These are phyloP conservation scores for Phylloscopus collybita DNA, from an alignment of 2,797 vertebrate genomes.

Conservation along the genomic window DNA sequence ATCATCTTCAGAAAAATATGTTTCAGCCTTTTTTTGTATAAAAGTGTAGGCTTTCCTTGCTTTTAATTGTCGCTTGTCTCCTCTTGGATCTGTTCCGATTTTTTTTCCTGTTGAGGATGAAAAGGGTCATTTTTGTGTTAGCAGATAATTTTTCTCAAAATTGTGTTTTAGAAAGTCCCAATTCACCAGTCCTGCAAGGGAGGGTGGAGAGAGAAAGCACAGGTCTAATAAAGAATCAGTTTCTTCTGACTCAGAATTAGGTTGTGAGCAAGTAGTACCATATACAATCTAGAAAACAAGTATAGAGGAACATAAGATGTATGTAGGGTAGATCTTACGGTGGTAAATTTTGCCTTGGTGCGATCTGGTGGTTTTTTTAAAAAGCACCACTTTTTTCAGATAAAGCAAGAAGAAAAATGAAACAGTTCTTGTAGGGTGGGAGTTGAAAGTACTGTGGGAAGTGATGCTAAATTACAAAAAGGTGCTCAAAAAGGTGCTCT, in stretches of 20 bases:
- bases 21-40: neutral
- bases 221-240: neutral
- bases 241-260: neutral
- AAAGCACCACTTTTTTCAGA: neutral
- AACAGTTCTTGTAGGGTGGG: neutral
- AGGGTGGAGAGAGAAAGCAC: neutral
- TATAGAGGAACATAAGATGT: neutral
- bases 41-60: neutral
- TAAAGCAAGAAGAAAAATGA: neutral
- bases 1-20: neutral
- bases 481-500: neutral
- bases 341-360: neutral
- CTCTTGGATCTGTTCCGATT: neutral
- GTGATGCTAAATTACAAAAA: constrained; percentile 1
- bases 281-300: neutral
- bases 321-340: neutral
- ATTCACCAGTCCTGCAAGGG: neutral
- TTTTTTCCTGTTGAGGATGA: neutral
- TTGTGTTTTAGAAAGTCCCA: neutral
- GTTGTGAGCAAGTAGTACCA: neutral
- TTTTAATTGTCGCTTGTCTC: neutral
- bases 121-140: neutral
- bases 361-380: neutral
- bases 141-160: neutral
- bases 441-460: neutral